A percentile compares a stretch with the other conserved stretches of the same genome.
phyloP scores from a whole-genome alignment of 2,888 invertebrate genomes.

The Abrostola triplasia region DNA sequence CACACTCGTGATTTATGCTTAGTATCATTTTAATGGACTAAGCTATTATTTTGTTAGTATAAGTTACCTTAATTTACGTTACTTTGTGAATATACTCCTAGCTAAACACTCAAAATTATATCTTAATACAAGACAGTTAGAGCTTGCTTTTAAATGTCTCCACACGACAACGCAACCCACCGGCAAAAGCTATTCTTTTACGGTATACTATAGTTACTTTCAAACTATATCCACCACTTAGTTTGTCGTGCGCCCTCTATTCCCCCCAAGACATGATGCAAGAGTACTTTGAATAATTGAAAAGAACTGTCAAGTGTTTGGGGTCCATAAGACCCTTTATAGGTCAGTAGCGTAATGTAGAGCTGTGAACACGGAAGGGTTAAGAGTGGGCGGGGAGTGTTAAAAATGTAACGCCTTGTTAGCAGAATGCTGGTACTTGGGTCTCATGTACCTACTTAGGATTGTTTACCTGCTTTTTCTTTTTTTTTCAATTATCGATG shows the following conservation, averaged over 20 bases:
- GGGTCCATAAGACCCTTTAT: slow-evolving; percentile 70
- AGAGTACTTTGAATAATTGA: slow-evolving; percentile 85
- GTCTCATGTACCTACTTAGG: slow-evolving; percentile 2
- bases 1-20: neutral
- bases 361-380: slow-evolving; percentile 63
- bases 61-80: too few species aligned
- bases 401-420: slow-evolving; percentile 73
- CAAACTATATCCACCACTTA: slow-evolving; percentile 33
- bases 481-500: too few species aligned
- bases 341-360: slow-evolving; percentile 76
- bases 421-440: slow-evolving; percentile 43
- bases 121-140: neutral
- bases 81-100: too few species aligned
- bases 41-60: too few species aligned
- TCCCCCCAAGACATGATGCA: slow-evolving; percentile 55
- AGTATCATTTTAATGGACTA: neutral
- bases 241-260: slow-evolving; percentile 35
- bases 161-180: neutral
- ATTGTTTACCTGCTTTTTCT: slow-evolving; percentile 1
- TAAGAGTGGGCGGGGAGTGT: slow-evolving; percentile 65
- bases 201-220: neutral
- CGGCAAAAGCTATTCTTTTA: slow-evolving; percentile 1
- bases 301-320: slow-evolving; percentile 73
- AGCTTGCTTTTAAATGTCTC: neutral
- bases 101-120: neutral